Percentiles rank a stretch among this genome's conserved stretches.
Evolutionary conservation across 1,140 invertebrate species (phyloP).

Genomic region (Tribolium madens): DNA sequence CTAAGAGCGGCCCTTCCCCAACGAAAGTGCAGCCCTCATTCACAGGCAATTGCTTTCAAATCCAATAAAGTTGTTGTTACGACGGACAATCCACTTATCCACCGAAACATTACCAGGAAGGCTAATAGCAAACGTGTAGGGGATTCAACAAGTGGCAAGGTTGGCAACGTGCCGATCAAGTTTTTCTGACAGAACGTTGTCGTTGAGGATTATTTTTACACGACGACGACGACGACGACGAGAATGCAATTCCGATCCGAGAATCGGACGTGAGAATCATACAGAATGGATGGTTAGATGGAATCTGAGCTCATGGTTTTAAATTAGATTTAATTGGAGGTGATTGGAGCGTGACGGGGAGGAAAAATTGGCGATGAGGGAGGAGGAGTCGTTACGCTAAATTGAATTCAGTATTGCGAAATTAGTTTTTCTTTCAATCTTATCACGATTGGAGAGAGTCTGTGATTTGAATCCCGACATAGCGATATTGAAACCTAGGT

Average conservation of each 20-base stretch:
- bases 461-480: too few species aligned
- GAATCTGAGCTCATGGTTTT: slow-evolving; percentile 16
- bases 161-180: background rate
- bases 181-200: background rate
- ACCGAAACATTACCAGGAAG: slow-evolving; percentile 32
- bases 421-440: too few species aligned
- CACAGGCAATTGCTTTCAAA: slow-evolving; percentile 53
- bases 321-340: slow-evolving; percentile 22
- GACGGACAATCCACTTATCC: slow-evolving; percentile 29
- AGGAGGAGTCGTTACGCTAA: background rate
- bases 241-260: slow-evolving; percentile 15
- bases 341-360: background rate
- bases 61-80: slow-evolving; percentile 53
- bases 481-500: background rate
- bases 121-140: slow-evolving; percentile 16
- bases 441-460: too few species aligned
- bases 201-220: background rate
- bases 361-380: background rate
- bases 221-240: too few species aligned
- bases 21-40: slow-evolving; percentile 52
- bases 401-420: background rate
- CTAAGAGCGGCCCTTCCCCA: slow-evolving; percentile 16
- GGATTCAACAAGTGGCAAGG: slow-evolving; percentile 27
- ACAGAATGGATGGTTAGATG: background rate
- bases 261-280: slow-evolving; percentile 11